Evolutionary conservation across 2,113 vertebrate genomes (phyloP).

Genomic region (Cyanocitta stelleri): DNA sequence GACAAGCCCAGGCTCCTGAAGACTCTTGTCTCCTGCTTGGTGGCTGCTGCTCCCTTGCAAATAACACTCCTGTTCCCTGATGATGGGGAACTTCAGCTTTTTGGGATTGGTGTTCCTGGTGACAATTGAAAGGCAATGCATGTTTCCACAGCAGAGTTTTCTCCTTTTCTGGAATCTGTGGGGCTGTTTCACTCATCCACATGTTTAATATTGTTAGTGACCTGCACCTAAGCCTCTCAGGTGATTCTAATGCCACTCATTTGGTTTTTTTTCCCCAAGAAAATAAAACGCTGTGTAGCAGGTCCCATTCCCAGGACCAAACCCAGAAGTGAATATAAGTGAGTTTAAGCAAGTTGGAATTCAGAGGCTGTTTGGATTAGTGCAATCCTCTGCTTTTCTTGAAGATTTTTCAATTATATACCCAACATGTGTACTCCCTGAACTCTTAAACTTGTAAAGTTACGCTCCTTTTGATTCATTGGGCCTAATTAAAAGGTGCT

Average conservation of each 20-base stretch:
- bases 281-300: background rate
- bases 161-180: background rate
- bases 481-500: background rate
- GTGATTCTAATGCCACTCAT: background rate
- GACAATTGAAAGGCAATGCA: background rate
- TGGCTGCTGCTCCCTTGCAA: background rate
- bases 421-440: background rate
- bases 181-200: background rate
- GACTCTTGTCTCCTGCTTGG: background rate
- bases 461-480: background rate
- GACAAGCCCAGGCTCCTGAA: background rate
- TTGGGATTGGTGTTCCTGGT: background rate
- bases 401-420: background rate
- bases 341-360: background rate
- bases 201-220: background rate
- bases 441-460: background rate
- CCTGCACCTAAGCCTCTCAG: background rate
- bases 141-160: background rate
- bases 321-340: background rate
- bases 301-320: background rate
- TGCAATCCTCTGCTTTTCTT: background rate
- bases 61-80: background rate
- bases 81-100: background rate
- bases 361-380: background rate
- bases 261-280: background rate